Conservation (phyloP, 2,113 vertebrate genomes). For the Lanius ludovicianus region DNA sequence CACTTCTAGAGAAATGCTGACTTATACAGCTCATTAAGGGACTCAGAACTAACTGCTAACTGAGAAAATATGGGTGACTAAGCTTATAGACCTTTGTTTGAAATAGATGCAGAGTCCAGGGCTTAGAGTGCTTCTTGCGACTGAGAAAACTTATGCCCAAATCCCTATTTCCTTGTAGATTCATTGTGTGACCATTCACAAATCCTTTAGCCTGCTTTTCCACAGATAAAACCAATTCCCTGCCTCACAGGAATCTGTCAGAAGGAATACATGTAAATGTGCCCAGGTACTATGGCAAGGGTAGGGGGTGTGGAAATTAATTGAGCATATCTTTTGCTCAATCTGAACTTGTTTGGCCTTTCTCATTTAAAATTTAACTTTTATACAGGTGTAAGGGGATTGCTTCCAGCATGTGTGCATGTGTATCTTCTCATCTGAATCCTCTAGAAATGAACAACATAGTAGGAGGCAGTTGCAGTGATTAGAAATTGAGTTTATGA, state of each 20-base stretch:
- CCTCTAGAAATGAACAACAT: not conserved
- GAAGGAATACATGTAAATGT: not conserved
- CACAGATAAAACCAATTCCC: not conserved
- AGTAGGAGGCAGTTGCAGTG: not conserved
- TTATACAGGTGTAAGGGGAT: not conserved
- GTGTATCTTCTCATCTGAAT: not conserved
- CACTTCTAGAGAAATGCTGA: not conserved
- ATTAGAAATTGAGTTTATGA: not conserved
- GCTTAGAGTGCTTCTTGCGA: not conserved
- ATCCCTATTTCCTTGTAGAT: not conserved
- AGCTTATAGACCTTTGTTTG: not conserved
- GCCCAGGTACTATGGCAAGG: not conserved
- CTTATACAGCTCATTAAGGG: not conserved
- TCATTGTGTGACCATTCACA: not conserved
- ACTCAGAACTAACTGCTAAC: not conserved
- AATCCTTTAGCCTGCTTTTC: slow-evolving; percentile 1
- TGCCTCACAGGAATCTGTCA: not conserved
- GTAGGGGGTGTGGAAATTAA: not conserved
- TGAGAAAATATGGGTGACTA: not conserved
- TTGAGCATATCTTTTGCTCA: not conserved
- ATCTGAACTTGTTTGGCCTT: not conserved
- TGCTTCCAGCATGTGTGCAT: not conserved
- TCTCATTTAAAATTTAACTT: not conserved
- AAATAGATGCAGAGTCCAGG: not conserved
- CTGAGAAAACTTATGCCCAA: not conserved